A percentile compares a stretch with the other conserved stretches of the same genome.
Conservation (phyloP, 2,888 invertebrate genomes). For the Eupsilia transversa region DNA sequence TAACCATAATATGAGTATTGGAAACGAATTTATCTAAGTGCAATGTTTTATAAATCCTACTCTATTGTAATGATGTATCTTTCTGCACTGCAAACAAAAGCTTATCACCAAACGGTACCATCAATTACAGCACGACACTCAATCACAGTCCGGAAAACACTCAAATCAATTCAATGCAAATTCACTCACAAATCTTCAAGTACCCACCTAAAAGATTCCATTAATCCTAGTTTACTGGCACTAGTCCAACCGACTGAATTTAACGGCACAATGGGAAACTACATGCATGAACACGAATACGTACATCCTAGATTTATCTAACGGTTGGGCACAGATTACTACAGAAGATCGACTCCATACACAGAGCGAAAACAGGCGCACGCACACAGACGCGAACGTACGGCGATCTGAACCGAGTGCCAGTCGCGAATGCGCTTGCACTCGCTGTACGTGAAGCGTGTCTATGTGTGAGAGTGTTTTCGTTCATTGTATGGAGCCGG, state of each 20-base stretch:
- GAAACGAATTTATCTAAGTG: not conserved
- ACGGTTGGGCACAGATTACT: not conserved
- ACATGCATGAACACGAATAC: conserved; percentile 38
- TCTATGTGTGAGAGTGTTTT: not conserved
- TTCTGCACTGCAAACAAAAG: not conserved
- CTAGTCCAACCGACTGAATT: conserved; percentile 40
- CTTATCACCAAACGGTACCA: not conserved
- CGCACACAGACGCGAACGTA: no score
- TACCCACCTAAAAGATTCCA: conserved; percentile 38
- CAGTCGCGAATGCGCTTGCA: not conserved
- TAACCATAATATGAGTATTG: not conserved
- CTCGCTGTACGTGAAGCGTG: not conserved
- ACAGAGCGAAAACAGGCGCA: not conserved
- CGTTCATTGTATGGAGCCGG: no score
- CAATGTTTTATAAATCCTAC: not conserved
- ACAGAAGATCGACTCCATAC: conserved; percentile 7
- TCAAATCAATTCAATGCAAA: conserved; percentile 38
- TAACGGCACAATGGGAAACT: conserved; percentile 26
- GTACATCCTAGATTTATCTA: conserved; percentile 22
- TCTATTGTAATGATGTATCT: not conserved
- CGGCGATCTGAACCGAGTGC: not conserved
- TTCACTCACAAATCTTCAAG: conserved; percentile 23
- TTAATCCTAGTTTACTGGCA: conserved; percentile 52
- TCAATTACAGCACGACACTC: not conserved
- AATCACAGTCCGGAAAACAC: not conserved